Percentiles rank a stretch among this genome's conserved stretches.
Conservation (phyloP, 1,140 invertebrate species). For the Drosophila lacteicornis region DNA sequence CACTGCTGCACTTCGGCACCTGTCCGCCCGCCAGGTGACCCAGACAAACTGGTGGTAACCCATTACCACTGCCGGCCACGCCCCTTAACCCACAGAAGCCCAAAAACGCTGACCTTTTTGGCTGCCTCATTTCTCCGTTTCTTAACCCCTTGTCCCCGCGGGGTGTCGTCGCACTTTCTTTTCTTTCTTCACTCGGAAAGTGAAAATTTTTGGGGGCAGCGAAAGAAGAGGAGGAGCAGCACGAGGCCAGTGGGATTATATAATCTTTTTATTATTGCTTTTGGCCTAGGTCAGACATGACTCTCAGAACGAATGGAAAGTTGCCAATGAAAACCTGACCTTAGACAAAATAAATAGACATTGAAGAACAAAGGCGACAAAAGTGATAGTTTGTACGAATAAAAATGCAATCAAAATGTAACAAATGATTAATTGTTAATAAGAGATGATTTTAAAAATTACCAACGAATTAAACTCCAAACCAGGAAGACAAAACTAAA, state of each 20-base stretch:
- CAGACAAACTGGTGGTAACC: conserved; percentile 27
- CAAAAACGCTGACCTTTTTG: conserved; percentile 40
- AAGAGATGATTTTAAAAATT: background rate
- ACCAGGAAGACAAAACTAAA: background rate
- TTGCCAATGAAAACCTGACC: conserved; percentile 45
- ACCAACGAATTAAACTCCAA: background rate
- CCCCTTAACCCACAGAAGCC: conserved; percentile 7
- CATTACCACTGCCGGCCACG: conserved; percentile 15
- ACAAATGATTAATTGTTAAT: too few species aligned
- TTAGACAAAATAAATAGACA: conserved; percentile 4
- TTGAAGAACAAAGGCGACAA: background rate
- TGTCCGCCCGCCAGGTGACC: conserved; percentile 46
- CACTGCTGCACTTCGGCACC: conserved; percentile 19
- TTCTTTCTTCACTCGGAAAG: conserved; percentile 36
- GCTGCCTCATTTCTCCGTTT: conserved; percentile 9
- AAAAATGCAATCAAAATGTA: too few species aligned
- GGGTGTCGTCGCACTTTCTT: conserved; percentile 34
- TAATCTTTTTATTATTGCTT: conserved; percentile 21
- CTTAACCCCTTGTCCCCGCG: conserved; percentile 1
- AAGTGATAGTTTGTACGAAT: background rate
- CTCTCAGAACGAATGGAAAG: conserved; percentile 31
- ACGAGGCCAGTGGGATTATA: conserved; percentile 25
- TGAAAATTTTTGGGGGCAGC: conserved; percentile 26
- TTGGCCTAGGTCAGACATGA: conserved; percentile 31
- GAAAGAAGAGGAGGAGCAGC: background rate